These are phyloP conservation scores for Pseudomugil tenellus DNA, from an alignment of 2,797 vertebrate species.

Conservation along the genomic window DNA sequence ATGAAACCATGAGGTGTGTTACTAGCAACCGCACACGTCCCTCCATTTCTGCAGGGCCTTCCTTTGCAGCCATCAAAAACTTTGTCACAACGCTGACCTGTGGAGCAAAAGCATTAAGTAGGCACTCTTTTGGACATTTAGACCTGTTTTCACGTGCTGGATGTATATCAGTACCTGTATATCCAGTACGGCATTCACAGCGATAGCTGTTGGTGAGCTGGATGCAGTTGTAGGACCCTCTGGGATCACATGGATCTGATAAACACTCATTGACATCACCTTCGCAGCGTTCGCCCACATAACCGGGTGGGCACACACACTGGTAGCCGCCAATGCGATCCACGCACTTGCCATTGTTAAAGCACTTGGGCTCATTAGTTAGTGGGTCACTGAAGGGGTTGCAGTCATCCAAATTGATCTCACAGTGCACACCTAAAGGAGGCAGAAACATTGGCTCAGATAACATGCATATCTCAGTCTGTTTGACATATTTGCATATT, in stretches of 20 bases:
- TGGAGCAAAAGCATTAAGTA: slow-evolving; percentile 13
- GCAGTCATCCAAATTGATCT: slow-evolving; percentile 97
- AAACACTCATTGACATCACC: slow-evolving; percentile 98
- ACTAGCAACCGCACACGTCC: slow-evolving; percentile 91
- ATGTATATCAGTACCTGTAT: slow-evolving; percentile 83
- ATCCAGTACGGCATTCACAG: slow-evolving; percentile 95
- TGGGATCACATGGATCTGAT: slow-evolving; percentile 93
- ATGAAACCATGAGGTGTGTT: slow-evolving; percentile 91
- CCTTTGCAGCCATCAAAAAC: slow-evolving; percentile 94
- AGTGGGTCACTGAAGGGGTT: slow-evolving; percentile 86
- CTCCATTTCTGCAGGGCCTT: slow-evolving; percentile 90
- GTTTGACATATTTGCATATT: background rate
- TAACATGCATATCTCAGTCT: background rate
- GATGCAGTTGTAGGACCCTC: slow-evolving; percentile 96
- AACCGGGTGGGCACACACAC: slow-evolving; percentile 91
- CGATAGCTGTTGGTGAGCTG: slow-evolving; percentile 96
- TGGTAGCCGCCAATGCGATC: slow-evolving; percentile 95
- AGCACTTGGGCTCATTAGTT: slow-evolving; percentile 93
- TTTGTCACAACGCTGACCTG: slow-evolving; percentile 93
- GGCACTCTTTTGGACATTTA: background rate
- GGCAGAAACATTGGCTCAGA: slow-evolving; percentile 4
- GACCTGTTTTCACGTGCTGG: background rate
- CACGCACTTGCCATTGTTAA: slow-evolving; percentile 93
- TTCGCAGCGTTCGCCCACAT: slow-evolving; percentile 97
- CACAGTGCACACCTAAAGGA: slow-evolving; percentile 92